Base-by-base conservation (phyloP, 1,140 invertebrate genomes). In the Tigriopus japonicus region DNA sequence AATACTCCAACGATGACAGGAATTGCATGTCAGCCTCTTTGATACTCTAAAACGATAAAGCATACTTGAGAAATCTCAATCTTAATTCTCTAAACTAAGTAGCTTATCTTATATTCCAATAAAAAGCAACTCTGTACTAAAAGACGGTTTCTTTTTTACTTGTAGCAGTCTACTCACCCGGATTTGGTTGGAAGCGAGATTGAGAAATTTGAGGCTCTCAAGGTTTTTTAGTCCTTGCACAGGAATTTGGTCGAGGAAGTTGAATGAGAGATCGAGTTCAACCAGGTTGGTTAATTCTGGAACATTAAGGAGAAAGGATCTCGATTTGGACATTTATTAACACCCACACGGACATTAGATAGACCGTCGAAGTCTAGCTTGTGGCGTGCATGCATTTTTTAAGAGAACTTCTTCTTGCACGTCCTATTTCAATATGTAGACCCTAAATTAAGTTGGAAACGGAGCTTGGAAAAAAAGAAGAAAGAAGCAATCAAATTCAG, bases 101-200 rank as follows among this genome's bases (percentile, higher is more conserved):
- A n/a, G n/a, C n/a, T n/a, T n/a, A n/a, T n/a, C n/a, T n/a, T n/a
- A n/a, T n/a, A n/a, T 35, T 35, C 9, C 28, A 9, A 35, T 35
- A 35, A 35, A 35, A 35, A 35, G n/a, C n/a, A n/a, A n/a, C n/a
- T n/a, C n/a, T n/a, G n/a, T n/a, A n/a, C n/a, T n/a, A n/a, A n/a
- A n/a, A 35, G 9, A 35, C 28, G 28, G 28, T 35, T 35, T 35
- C 3, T 35, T 35, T 63, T 54, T 21, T 7, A 19, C 15, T n/a
- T 67, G 42, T 64, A 60, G 53, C 55, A 28, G 12, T 51, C 42
- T 13, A 71, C 75, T 77, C 73, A 85, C 84, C 67, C 78, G 79
- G 51, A 90, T 81, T 69, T 87, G 78, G 73, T 91, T 91, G 40
- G 85, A 83, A 10, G 84, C 86, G 2, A 89, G 70, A 68, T 87